Conservation (phyloP, 2,113 vertebrate genomes). For the Cathartes aura region DNA sequence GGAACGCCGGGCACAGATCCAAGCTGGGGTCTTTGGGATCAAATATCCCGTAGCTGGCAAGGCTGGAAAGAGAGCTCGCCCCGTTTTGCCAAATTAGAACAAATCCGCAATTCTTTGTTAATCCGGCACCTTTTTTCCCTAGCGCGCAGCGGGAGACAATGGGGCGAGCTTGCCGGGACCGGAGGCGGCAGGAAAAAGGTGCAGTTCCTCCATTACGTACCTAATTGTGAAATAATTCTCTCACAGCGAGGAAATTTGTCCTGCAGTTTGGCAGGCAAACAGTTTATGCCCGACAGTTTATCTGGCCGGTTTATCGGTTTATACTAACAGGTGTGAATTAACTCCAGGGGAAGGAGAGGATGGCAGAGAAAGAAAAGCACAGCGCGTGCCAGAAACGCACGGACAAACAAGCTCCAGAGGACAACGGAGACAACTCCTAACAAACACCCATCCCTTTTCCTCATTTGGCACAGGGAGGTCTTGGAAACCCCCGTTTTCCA, state of each 20-base stretch:
- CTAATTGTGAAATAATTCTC: neutral
- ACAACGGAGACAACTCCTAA: neutral
- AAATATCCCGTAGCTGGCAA: neutral
- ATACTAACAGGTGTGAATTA: conserved; percentile 36
- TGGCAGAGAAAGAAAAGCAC: neutral
- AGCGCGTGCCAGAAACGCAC: neutral
- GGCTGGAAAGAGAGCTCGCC: neutral
- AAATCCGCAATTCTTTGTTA: accelerated
- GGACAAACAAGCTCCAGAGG: neutral
- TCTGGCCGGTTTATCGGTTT: neutral
- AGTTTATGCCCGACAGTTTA: neutral
- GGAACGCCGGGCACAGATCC: accelerated
- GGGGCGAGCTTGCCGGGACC: neutral
- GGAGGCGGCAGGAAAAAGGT: neutral
- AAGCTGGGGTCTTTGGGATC: neutral
- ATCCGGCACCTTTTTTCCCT: neutral
- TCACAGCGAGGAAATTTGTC: neutral
- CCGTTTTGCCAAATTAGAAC: neutral
- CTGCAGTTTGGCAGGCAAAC: neutral
- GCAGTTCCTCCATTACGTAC: neutral
- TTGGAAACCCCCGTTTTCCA: neutral
- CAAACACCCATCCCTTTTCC: neutral
- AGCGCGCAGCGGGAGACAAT: accelerated
- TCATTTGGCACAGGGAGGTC: accelerated
- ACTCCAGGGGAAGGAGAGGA: neutral